phyloP scores from a whole-genome alignment of 2,797 vertebrate species.

The Sibirionetta formosa region DNA sequence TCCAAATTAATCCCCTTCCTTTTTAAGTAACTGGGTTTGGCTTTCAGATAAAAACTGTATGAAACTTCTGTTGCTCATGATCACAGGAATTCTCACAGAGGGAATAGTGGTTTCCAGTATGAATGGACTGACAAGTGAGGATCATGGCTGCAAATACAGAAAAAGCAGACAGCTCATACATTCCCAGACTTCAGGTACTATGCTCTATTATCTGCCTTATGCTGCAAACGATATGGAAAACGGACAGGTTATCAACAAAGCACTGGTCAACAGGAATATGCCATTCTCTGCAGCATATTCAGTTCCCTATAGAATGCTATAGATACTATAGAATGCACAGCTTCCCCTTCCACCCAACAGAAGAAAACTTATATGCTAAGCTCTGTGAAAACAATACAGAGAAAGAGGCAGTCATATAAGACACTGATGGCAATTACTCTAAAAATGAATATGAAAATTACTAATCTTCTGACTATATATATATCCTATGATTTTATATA shows the following conservation, averaged over 20 bases:
- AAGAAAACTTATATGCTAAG: fast-evolving
- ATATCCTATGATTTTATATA: too few species aligned
- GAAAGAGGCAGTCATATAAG: background rate
- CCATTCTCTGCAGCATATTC: background rate
- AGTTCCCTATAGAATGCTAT: background rate
- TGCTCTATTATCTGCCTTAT: background rate
- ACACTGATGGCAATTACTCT: background rate
- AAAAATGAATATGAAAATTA: background rate
- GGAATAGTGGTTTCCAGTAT: background rate
- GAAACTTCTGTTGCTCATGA: fast-evolving
- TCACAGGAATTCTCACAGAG: background rate
- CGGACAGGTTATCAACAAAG: background rate
- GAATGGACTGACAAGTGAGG: background rate
- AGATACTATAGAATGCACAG: background rate
- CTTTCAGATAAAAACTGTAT: background rate
- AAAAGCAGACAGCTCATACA: background rate
- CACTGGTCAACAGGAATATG: background rate
- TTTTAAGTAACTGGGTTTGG: background rate
- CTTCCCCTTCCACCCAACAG: background rate
- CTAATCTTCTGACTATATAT: background rate
- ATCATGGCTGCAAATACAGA: background rate
- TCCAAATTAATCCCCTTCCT: background rate
- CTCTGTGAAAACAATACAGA: background rate
- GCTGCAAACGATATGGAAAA: background rate
- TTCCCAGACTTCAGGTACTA: background rate